These are phyloP conservation scores for Emesis castigata DNA, from an alignment of 2,888 invertebrate species.

Conservation along the genomic window DNA sequence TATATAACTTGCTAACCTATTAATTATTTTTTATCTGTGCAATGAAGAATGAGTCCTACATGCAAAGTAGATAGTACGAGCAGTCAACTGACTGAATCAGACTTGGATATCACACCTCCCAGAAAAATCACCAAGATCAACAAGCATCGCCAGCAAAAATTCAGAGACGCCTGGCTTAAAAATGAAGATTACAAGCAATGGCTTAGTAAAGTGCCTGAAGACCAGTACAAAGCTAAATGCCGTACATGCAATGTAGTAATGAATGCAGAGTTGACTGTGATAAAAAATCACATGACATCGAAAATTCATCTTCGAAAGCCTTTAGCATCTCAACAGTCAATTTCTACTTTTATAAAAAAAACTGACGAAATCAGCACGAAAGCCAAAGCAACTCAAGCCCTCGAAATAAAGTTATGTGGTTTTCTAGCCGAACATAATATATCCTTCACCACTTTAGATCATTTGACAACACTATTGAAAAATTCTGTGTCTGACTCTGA, in stretches of 20 bases:
- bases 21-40: too few relatives aligned
- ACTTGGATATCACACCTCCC: conserved; percentile 21
- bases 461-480: too few relatives aligned
- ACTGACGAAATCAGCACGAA: neutral
- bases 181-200: conserved; percentile 18
- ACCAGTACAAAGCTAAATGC: conserved; percentile 18
- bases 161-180: conserved; percentile 15
- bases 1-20: too few relatives aligned
- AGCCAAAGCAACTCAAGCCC: too few relatives aligned
- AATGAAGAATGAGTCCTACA: too few relatives aligned
- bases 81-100: conserved; percentile 7
- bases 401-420: too few relatives aligned
- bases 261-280: conserved; percentile 20
- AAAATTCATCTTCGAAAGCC: conserved; percentile 3
- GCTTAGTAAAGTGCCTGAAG: conserved; percentile 16
- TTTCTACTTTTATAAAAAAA: conserved; percentile 17
- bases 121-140: conserved; percentile 3
- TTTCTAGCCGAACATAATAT: too few relatives aligned
- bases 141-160: conserved; percentile 19
- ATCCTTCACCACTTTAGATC: too few relatives aligned
- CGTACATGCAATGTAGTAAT: conserved; percentile 20
- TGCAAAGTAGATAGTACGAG: neutral
- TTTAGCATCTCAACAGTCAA: conserved; percentile 20
- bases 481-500: too few relatives aligned
- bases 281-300: conserved; percentile 18